Evolutionary conservation across 2,797 vertebrate genomes (phyloP).

Genomic region (Amphiprion clarkii): DNA sequence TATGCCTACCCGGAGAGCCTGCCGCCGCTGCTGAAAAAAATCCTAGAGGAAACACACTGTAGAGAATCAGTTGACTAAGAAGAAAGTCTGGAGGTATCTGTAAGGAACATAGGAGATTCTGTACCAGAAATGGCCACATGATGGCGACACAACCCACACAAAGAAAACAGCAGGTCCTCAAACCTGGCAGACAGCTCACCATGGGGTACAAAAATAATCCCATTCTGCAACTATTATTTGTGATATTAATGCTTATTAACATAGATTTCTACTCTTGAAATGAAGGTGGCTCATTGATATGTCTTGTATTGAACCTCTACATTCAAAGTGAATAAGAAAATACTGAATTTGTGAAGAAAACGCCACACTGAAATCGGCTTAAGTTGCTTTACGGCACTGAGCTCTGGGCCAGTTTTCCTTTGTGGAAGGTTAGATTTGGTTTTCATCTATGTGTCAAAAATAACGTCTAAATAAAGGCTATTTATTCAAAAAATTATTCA

Average conservation of each 20-base stretch:
- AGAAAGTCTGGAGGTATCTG: not conserved
- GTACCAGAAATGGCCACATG: slow-evolving; percentile 53
- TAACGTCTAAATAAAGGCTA: slow-evolving; percentile 10
- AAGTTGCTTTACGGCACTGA: slow-evolving; percentile 14
- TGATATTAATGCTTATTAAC: slow-evolving; percentile 53
- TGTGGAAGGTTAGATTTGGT: slow-evolving; percentile 15
- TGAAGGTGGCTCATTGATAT: slow-evolving; percentile 38
- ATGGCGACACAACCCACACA: slow-evolving; percentile 63
- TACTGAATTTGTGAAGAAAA: slow-evolving; percentile 32
- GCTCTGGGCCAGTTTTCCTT: slow-evolving; percentile 12
- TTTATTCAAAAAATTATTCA: slow-evolving; percentile 12
- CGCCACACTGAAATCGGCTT: slow-evolving; percentile 25
- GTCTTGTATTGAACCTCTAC: slow-evolving; percentile 23
- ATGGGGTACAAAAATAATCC: slow-evolving; percentile 56
- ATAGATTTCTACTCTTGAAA: slow-evolving; percentile 58
- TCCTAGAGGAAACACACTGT: no score
- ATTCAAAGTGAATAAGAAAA: slow-evolving; percentile 39
- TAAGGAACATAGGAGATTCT: not conserved
- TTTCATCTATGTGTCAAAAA: not conserved
- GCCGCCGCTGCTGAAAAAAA: no score
- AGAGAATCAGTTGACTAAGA: not conserved
- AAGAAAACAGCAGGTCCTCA: not conserved
- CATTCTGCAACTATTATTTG: slow-evolving; percentile 51
- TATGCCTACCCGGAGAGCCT: no score
- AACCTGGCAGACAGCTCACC: slow-evolving; percentile 30